Evolutionary conservation across 2,113 vertebrate species (phyloP).

Genomic region (Anthoscopus minutus): DNA sequence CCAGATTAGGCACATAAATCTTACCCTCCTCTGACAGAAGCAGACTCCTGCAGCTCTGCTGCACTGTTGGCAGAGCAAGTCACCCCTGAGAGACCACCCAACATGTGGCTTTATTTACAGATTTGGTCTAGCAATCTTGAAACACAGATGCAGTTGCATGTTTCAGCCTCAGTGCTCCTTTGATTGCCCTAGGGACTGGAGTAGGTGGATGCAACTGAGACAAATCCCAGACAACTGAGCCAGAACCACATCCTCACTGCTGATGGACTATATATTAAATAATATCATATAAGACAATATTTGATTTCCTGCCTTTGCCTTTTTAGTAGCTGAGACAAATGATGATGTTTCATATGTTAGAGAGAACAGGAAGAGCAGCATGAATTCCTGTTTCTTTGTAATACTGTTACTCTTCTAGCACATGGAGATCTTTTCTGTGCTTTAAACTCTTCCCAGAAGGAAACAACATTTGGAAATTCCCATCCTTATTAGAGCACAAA

Average conservation of each 20-base stretch:
- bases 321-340: neutral
- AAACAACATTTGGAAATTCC: constrained; percentile 17
- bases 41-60: neutral
- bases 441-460: constrained; percentile 32
- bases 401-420: neutral
- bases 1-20: neutral
- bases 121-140: neutral
- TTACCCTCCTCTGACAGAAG: neutral
- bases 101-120: neutral
- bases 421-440: neutral
- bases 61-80: neutral
- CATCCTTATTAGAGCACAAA: neutral
- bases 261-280: neutral
- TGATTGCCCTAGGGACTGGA: neutral
- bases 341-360: neutral
- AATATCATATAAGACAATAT: neutral
- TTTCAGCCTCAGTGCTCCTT: neutral
- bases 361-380: neutral
- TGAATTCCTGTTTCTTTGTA: constrained; percentile 18
- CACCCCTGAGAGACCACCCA: neutral
- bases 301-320: constrained; percentile 47
- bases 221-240: neutral
- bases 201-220: neutral
- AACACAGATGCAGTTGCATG: neutral
- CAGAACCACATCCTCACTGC: neutral